Base-by-base conservation (phyloP, 2,113 vertebrate species). In the Mesocricetus auratus region DNA sequence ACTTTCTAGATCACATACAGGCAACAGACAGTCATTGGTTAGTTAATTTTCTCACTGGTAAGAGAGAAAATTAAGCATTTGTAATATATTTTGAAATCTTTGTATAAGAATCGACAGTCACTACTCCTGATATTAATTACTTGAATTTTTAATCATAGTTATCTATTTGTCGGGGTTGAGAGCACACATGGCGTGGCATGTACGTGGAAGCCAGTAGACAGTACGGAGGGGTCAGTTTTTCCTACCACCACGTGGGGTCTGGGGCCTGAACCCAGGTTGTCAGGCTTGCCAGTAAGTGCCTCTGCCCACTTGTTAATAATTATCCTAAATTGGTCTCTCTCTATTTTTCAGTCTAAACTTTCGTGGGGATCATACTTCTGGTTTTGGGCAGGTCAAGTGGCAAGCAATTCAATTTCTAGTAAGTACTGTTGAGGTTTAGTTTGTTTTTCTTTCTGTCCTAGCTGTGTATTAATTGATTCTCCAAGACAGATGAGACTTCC, bases 391-490 rank as follows among this genome's bases (percentile, higher is more conserved):
- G 33, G 97, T 81, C 93, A 93, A 81, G 90, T 98, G 68, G 97
- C 98, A 75, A 97, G 97, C 36, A 94, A 94, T 85, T 98, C 98
- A 56, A 96, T 99, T 93, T 97, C 97, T 81, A 98, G 98, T 99
- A 98, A 96, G 86, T 97, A 93, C 42, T 24, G 1, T 24, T 78
- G 69, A 83, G 22, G 19, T 42, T 58, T 60, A 10, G 11, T 6
- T 8, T 42, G 45, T 26, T 9, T 74, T 60, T 71, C 71, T 73
- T 60, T 29, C 71, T 71, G 8, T 64, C 56, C 16, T 85, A 58
- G 83, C 78, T 73, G 71, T 26, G 36, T 58, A 81, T 69, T n/a
- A 6, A 89, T 3, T 91, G 21, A 81, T 1, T 39, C 50, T 83
- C 86, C 13, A 17, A 93, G 75, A 50, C 31, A 60, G 29, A 11